phyloP scores from a whole-genome alignment of 2,113 vertebrate species.

The Okapia johnstoni region DNA sequence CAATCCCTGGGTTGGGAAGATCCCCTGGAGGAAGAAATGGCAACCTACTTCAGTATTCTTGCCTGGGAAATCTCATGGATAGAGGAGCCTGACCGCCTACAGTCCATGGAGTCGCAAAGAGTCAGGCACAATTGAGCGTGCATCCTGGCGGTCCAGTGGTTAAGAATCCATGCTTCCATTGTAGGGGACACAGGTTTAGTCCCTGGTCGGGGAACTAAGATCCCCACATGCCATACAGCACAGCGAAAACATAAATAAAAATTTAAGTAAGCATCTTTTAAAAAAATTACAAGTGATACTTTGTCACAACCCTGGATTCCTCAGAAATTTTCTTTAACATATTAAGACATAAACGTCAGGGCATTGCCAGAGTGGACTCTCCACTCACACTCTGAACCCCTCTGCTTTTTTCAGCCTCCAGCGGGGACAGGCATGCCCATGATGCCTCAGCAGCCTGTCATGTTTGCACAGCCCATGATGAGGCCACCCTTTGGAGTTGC shows the following conservation, averaged over 20 bases:
- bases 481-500: conserved; percentile 91
- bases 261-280: neutral
- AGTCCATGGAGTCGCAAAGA: neutral
- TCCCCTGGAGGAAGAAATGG: neutral
- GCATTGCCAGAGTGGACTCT: neutral
- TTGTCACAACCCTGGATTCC: neutral
- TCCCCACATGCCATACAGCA: neutral
- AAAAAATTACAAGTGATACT: neutral
- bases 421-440: conserved; percentile 89
- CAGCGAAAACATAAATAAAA: neutral
- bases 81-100: neutral
- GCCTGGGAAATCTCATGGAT: neutral
- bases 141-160: neutral
- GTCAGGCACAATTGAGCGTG: neutral
- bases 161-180: neutral
- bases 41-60: neutral
- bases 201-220: neutral
- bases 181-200: neutral
- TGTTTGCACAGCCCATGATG: conserved; percentile 98
- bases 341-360: neutral
- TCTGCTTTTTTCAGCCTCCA: conserved; percentile 81
- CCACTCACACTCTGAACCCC: neutral
- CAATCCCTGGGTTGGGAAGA: neutral
- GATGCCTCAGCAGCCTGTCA: conserved; percentile 93
- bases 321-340: neutral